Percentiles rank a stretch among this genome's conserved stretches.
Conservation (phyloP, 2,797 vertebrate genomes). For the Myripristis murdjan region DNA sequence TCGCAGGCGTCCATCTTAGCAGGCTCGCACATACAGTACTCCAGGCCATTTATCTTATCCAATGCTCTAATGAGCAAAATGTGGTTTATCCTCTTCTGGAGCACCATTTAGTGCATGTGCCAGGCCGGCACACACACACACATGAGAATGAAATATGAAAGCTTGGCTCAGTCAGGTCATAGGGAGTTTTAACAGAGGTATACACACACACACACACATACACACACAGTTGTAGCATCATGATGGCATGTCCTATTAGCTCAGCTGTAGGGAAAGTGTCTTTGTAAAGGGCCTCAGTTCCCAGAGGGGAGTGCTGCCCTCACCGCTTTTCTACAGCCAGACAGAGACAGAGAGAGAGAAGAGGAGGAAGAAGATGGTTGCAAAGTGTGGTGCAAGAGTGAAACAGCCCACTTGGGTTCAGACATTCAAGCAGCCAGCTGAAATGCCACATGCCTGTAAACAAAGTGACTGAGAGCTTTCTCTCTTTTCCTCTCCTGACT, state of each 20-base stretch:
- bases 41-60: no score
- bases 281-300: constrained; percentile 36
- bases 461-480: no score
- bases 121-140: no score
- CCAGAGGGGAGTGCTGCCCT: constrained; percentile 20
- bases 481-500: no score
- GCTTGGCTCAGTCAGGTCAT: no score
- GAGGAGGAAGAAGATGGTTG: constrained; percentile 13
- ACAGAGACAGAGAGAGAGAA: constrained; percentile 1
- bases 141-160: no score
- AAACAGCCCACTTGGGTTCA: not conserved
- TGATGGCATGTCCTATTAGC: constrained; percentile 42
- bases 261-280: constrained; percentile 33
- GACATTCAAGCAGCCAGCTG: no score
- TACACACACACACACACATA: constrained; percentile 28
- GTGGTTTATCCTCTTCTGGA: constrained; percentile 46
- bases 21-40: no score
- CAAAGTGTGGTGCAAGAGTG: not conserved
- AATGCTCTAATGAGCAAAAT: constrained; percentile 51
- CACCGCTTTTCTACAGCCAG: constrained; percentile 1
- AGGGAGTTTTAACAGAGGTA: no score
- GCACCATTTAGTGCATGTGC: constrained; percentile 28
- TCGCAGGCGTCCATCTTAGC: constrained; percentile 29
- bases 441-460: no score
- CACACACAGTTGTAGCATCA: constrained; percentile 20